A percentile compares a stretch with the other conserved stretches of the same genome.
Conservation (phyloP, 2,888 invertebrate genomes). For the Anticlea derivata region DNA sequence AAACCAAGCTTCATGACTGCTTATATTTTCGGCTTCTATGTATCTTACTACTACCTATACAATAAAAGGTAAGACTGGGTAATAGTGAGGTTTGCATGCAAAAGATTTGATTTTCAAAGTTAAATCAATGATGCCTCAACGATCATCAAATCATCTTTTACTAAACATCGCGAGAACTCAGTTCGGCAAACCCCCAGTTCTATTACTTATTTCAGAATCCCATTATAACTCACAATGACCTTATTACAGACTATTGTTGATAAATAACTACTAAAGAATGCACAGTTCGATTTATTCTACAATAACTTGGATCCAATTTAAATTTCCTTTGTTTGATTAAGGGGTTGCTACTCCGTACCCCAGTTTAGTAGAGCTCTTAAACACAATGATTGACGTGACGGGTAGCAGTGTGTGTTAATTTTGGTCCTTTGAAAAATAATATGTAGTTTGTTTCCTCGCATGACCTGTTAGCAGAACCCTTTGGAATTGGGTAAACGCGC, state of each 20-base stretch:
- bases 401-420: slow-evolving; percentile 18
- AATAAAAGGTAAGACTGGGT: no score
- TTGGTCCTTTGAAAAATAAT: slow-evolving; percentile 5
- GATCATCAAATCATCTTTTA: no score
- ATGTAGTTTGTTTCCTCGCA: slow-evolving; percentile 3
- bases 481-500: no score
- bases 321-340: slow-evolving; percentile 53
- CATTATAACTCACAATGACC: slow-evolving; percentile 30
- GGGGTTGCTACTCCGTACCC: slow-evolving; percentile 44
- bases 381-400: slow-evolving; percentile 34
- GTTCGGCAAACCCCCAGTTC: no score
- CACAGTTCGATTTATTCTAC: slow-evolving; percentile 54
- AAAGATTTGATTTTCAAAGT: no score
- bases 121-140: no score
- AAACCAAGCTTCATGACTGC: no score
- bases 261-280: slow-evolving; percentile 51
- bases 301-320: slow-evolving; percentile 59
- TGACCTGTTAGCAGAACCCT: background rate
- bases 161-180: no score
- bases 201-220: slow-evolving; percentile 10
- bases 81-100: no score
- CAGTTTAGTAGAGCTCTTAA: slow-evolving; percentile 27
- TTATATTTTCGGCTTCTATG: no score
- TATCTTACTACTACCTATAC: no score
- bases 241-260: slow-evolving; percentile 21